phyloP scores from a whole-genome alignment of 1,140 invertebrate genomes.

The Berghia stephanieae region DNA sequence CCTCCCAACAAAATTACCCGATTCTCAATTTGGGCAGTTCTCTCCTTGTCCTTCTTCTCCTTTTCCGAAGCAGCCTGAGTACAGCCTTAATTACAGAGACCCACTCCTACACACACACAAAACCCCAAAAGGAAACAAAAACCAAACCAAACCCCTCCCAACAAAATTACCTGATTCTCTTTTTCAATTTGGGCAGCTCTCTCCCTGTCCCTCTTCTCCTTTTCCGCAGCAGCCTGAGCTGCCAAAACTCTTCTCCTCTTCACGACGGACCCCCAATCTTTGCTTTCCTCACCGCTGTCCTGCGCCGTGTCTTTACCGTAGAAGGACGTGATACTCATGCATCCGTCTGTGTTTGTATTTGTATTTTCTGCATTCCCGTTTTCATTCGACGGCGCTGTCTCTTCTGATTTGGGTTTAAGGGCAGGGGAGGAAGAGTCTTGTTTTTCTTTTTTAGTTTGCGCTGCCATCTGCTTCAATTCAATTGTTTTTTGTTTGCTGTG shows the following conservation, averaged over 20 bases:
- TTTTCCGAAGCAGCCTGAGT: too few species aligned
- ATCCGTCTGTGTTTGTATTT: neutral
- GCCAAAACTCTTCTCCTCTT: constrained; percentile 53
- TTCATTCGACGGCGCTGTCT: too few species aligned
- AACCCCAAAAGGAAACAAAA: too few species aligned
- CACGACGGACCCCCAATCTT: constrained; percentile 53
- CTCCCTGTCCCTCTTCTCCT: constrained; percentile 48
- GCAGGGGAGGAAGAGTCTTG: constrained; percentile 34
- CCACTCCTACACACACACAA: too few species aligned
- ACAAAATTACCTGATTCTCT: constrained; percentile 23
- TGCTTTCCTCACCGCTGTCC: constrained; percentile 39
- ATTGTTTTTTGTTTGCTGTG: constrained; percentile 53
- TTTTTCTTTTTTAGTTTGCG: constrained; percentile 39
- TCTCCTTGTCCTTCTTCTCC: constrained; percentile 30
- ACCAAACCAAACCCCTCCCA: neutral
- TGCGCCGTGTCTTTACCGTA: constrained; percentile 34
- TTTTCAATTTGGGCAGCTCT: constrained; percentile 37
- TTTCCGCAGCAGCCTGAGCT: constrained; percentile 53
- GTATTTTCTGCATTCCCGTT: neutral
- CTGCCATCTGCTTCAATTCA: constrained; percentile 46
- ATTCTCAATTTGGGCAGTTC: constrained; percentile 6
- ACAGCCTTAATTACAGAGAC: too few species aligned
- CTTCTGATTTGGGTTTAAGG: too few species aligned
- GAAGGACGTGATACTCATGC: neutral
- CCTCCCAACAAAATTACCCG: too few species aligned